Percentiles rank a stretch among this genome's conserved stretches.
Evolutionary conservation across 2,797 vertebrate genomes (phyloP).

Genomic region (Pyrocephalus nanus): DNA sequence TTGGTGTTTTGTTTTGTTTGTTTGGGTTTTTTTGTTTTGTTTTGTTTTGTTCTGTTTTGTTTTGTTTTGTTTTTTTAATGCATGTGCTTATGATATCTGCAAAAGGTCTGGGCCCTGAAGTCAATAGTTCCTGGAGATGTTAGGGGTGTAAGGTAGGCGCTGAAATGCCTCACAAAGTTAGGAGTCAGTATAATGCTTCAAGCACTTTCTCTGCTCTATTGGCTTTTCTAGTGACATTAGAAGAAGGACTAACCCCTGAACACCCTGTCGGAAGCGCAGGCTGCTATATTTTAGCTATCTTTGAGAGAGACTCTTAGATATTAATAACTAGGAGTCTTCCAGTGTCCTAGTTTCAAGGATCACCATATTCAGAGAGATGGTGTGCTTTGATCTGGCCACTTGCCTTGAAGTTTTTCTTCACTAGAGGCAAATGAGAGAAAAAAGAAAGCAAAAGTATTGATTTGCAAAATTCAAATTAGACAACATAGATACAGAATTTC

Average conservation of each 20-base stretch:
- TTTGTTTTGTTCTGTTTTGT: background rate
- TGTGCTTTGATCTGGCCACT: constrained; percentile 45
- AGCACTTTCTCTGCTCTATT: background rate
- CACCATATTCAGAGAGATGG: constrained; percentile 15
- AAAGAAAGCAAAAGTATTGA: constrained; percentile 35
- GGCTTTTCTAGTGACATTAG: background rate
- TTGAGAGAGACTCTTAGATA: background rate
- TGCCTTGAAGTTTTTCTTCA: constrained; percentile 43
- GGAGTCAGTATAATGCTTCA: background rate
- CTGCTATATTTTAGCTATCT: background rate
- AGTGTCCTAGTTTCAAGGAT: constrained; percentile 44
- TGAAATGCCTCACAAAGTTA: background rate
- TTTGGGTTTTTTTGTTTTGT: background rate
- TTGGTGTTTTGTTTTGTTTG: background rate
- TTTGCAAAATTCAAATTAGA: constrained; percentile 46
- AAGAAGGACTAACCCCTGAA: background rate
- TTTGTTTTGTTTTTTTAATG: background rate
- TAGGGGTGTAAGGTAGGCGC: background rate
- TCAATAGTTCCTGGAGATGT: background rate
- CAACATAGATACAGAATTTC: background rate
- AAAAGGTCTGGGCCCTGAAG: background rate
- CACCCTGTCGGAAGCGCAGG: background rate
- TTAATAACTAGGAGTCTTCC: constrained; percentile 15
- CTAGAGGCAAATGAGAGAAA: constrained; percentile 35
- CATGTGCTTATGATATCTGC: background rate